These are phyloP conservation scores for Willisornis vidua DNA, from an alignment of 2,113 vertebrate genomes.

Conservation along the genomic window DNA sequence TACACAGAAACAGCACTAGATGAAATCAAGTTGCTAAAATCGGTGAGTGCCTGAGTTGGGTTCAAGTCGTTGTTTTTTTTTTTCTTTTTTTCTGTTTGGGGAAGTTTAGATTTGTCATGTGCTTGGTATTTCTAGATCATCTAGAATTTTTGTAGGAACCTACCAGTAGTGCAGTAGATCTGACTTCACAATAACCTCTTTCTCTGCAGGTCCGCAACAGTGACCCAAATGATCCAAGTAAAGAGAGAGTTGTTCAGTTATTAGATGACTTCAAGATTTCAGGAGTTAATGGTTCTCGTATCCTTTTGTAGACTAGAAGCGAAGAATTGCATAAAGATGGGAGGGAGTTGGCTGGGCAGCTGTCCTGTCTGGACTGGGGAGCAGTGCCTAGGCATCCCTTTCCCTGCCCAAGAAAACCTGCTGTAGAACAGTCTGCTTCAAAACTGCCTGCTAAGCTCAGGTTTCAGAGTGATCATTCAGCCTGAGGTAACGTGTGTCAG, in stretches of 20 bases:
- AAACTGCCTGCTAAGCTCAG: not conserved
- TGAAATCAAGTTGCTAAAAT: constrained; percentile 94
- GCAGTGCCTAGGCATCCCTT: not conserved
- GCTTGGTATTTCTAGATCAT: not conserved
- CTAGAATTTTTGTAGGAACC: not conserved
- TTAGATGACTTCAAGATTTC: constrained; percentile 98
- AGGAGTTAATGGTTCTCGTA: constrained; percentile 95
- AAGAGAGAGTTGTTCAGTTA: constrained; percentile 94
- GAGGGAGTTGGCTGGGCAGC: not conserved
- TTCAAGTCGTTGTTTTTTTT: not conserved
- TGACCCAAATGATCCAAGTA: constrained; percentile 87
- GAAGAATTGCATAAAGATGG: not conserved
- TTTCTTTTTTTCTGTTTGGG: not conserved
- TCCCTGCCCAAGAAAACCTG: not conserved
- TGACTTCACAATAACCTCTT: not conserved
- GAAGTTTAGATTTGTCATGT: fast-evolving
- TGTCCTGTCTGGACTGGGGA: not conserved
- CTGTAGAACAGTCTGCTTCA: not conserved
- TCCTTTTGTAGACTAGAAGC: constrained; percentile 77
- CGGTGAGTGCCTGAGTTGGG: constrained; percentile 76
- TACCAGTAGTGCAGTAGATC: not conserved
- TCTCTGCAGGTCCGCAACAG: constrained; percentile 88
- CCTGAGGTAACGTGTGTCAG: not conserved
- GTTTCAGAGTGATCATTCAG: not conserved
- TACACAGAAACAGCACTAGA: constrained; percentile 97